Evolutionary conservation across 2,113 vertebrate genomes (phyloP).

Genomic region (Phyllostomus discolor): DNA sequence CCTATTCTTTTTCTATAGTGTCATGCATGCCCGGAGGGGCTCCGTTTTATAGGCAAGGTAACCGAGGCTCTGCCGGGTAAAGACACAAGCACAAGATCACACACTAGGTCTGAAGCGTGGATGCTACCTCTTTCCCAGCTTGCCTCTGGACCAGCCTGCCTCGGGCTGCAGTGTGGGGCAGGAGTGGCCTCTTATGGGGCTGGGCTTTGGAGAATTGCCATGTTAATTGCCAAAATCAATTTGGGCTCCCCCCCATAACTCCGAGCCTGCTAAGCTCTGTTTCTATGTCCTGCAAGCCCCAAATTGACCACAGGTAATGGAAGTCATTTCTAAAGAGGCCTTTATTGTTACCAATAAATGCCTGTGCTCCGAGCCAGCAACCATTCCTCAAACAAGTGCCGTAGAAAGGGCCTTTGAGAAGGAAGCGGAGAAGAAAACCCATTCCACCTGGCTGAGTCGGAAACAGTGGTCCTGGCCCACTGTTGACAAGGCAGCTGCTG

Average conservation of each 20-base stretch:
- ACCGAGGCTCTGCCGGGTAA: not conserved
- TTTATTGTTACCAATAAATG: not conserved
- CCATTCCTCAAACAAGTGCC: not conserved
- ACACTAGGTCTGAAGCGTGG: not conserved
- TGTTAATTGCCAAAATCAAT: slow-evolving; percentile 30
- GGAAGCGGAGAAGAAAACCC: not conserved
- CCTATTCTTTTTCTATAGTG: not conserved
- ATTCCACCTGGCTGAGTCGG: not conserved
- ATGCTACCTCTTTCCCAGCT: no score
- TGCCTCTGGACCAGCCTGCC: not conserved
- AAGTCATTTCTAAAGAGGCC: not conserved
- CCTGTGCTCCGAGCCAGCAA: not conserved
- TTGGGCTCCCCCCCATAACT: not conserved
- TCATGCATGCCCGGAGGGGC: no score
- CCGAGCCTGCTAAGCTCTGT: not conserved
- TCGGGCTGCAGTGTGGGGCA: not conserved
- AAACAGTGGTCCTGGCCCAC: not conserved
- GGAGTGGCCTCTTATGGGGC: fast-evolving
- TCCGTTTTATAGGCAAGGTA: not conserved
- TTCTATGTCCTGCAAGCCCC: not conserved
- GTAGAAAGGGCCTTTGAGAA: not conserved
- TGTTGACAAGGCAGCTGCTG: not conserved
- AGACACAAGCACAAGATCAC: not conserved
- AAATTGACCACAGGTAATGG: not conserved
- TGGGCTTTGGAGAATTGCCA: not conserved